A percentile compares a stretch with the other conserved stretches of the same genome.
Evolutionary conservation across 2,888 invertebrate genomes (phyloP).

Genomic region (Alloplasta piceator): DNA sequence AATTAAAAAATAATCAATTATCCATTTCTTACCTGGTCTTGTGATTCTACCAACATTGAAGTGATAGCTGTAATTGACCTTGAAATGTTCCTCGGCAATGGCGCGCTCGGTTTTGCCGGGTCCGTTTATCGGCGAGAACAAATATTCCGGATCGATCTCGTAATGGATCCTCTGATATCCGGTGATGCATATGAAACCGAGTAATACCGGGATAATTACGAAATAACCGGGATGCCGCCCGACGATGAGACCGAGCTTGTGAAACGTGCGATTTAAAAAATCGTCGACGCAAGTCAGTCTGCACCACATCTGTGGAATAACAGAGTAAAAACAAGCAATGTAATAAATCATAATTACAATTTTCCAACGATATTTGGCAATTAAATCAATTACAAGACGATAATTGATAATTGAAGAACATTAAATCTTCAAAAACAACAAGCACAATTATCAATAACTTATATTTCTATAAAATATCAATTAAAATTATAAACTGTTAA

Average conservation of each 20-base stretch:
- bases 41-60: constrained; percentile 95
- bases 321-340: constrained; percentile 54
- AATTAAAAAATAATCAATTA: neutral
- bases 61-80: constrained; percentile 93
- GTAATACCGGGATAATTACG: constrained; percentile 92
- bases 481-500: neutral
- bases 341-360: neutral
- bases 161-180: constrained; percentile 94
- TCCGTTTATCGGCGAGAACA: constrained; percentile 95
- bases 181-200: constrained; percentile 92
- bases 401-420: too few species aligned
- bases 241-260: constrained; percentile 91
- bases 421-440: too few species aligned
- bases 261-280: constrained; percentile 91
- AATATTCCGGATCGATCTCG: constrained; percentile 96
- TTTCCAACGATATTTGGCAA: neutral
- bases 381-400: too few species aligned
- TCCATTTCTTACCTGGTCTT: constrained; percentile 87
- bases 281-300: constrained; percentile 91
- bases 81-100: constrained; percentile 92
- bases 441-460: neutral
- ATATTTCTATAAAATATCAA: neutral
- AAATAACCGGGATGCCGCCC: constrained; percentile 95
- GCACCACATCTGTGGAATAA: constrained; percentile 88
- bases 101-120: constrained; percentile 92